Evolutionary conservation across 2,888 invertebrate species (phyloP).

Genomic region (Beris morrisii): DNA sequence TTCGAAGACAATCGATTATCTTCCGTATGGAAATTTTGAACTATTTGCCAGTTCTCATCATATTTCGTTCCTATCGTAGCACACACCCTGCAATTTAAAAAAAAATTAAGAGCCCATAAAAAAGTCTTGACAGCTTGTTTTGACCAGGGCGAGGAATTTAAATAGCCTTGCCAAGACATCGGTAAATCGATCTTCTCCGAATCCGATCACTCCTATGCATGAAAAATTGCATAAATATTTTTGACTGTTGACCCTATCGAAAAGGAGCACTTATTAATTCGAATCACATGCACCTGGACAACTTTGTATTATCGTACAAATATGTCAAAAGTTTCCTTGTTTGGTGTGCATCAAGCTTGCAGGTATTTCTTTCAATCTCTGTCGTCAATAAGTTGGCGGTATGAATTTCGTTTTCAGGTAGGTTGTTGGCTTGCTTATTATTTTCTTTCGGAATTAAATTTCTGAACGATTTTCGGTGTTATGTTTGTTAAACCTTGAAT

Average conservation of each 20-base stretch:
- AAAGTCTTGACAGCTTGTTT: too few species aligned
- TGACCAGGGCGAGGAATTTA: too few species aligned
- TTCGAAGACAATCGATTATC: too few species aligned
- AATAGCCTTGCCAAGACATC: too few species aligned
- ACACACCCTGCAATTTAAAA: too few species aligned
- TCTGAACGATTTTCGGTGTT: constrained; percentile 7
- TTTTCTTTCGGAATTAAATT: constrained; percentile 14
- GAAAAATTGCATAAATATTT: not conserved
- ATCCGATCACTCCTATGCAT: too few species aligned
- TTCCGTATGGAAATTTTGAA: too few species aligned
- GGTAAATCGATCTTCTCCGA: too few species aligned
- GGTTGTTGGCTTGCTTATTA: not conserved
- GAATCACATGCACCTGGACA: constrained; percentile 6
- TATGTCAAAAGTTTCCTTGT: constrained; percentile 3
- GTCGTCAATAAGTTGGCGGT: not conserved
- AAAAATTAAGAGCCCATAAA: too few species aligned
- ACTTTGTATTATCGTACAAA: not conserved
- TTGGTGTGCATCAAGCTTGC: not conserved
- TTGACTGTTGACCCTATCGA: constrained; percentile 29
- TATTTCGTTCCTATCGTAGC: constrained; percentile 44
- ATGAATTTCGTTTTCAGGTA: not conserved
- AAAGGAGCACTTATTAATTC: constrained; percentile 19
- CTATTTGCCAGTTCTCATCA: too few species aligned
- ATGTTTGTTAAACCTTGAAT: constrained; percentile 21
- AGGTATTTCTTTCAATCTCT: not conserved